These are phyloP conservation scores for Numenius phaeopus DNA, from an alignment of 2,797 vertebrate species.

Conservation along the genomic window DNA sequence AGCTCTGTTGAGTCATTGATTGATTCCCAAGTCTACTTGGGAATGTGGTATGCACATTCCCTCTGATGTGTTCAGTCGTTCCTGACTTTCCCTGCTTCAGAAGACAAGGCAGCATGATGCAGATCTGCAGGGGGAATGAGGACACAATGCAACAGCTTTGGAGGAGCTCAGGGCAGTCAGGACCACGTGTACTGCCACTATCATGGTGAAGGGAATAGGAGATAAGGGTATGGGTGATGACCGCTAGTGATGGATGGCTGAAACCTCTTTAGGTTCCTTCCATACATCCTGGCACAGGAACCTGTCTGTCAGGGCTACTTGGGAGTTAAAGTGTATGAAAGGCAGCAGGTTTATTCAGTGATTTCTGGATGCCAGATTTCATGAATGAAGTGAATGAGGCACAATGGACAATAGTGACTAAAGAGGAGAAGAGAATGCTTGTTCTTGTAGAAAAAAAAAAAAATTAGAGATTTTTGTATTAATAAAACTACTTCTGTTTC, in stretches of 20 bases:
- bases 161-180: neutral
- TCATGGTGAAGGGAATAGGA: neutral
- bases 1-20: neutral
- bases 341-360: neutral
- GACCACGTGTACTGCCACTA: neutral
- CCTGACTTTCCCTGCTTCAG: neutral
- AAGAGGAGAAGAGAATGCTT: neutral
- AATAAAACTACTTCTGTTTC: neutral
- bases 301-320: neutral
- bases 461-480: neutral
- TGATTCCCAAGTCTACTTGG: neutral
- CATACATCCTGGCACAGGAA: neutral
- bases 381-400: neutral
- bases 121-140: neutral
- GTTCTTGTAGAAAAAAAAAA: neutral
- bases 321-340: neutral
- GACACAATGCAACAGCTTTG: neutral
- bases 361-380: neutral
- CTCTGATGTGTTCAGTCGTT: neutral
- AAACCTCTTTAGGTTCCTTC: neutral
- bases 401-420: neutral
- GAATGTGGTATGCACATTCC: neutral
- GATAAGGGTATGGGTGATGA: neutral
- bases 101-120: neutral
- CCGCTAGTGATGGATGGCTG: neutral